phyloP scores from a whole-genome alignment of 2,113 vertebrate genomes.

The Reinhardtius hippoglossoides region DNA sequence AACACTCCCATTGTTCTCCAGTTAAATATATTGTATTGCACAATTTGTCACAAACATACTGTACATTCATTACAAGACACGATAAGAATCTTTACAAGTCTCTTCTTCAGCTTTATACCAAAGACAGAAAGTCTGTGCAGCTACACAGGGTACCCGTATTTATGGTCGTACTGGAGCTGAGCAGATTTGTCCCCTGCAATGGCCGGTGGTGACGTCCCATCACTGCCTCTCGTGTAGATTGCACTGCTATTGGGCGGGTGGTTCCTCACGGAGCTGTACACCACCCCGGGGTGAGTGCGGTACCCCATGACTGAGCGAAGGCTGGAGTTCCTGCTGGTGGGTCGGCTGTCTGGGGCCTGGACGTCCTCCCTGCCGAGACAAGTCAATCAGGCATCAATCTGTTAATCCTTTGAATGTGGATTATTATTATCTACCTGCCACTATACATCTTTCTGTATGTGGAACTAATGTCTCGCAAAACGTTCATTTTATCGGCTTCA shows the following conservation, averaged over 20 bases:
- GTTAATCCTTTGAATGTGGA: neutral
- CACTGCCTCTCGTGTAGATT: slow-evolving; percentile 13
- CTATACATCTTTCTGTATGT: no score
- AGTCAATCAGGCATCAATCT: neutral
- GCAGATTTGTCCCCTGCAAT: neutral
- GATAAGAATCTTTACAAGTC: neutral
- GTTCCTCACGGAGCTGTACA: slow-evolving; percentile 63
- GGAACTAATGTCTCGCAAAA: no score
- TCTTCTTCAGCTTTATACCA: neutral
- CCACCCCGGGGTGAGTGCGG: slow-evolving; percentile 71
- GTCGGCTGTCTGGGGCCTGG: slow-evolving; percentile 76
- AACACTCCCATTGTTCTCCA: slow-evolving; percentile 23
- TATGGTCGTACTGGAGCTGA: slow-evolving; percentile 70
- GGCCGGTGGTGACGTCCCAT: neutral
- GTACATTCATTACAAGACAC: slow-evolving; percentile 10
- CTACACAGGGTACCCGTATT: slow-evolving; percentile 81
- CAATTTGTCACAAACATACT: slow-evolving; percentile 17
- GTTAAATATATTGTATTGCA: slow-evolving; percentile 37
- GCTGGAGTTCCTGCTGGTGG: slow-evolving; percentile 75
- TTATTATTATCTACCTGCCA: neutral
- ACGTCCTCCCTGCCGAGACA: slow-evolving; percentile 74
- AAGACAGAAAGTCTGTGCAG: neutral
- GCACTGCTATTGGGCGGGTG: slow-evolving; percentile 18
- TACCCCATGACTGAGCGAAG: slow-evolving; percentile 77
- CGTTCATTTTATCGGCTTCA: no score